Evolutionary conservation across 2,797 vertebrate species (phyloP).

Genomic region (Thunnus albacares): DNA sequence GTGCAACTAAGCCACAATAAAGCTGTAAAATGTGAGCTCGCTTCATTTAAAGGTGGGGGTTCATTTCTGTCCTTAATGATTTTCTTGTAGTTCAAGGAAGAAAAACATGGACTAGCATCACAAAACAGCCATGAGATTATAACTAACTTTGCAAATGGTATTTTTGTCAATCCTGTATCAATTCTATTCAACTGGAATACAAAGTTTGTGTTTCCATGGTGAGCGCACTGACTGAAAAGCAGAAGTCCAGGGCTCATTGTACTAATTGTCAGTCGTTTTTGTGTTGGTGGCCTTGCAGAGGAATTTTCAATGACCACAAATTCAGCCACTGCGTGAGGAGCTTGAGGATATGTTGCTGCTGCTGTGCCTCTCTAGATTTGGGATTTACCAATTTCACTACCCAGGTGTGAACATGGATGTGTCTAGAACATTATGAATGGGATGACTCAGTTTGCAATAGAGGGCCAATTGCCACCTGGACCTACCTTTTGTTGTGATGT

Average conservation of each 20-base stretch:
- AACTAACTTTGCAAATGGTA: background rate
- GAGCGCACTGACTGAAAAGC: conserved; percentile 48
- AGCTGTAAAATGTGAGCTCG: conserved; percentile 34
- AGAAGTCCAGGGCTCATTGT: conserved; percentile 38
- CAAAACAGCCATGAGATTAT: background rate
- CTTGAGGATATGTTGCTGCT: background rate
- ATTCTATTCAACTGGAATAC: conserved; percentile 23
- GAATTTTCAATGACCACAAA: conserved; percentile 19
- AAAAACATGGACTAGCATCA: background rate
- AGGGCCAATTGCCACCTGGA: background rate
- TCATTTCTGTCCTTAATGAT: background rate
- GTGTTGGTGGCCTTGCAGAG: conserved; percentile 46
- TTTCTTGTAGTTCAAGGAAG: background rate
- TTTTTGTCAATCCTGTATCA: conserved; percentile 2
- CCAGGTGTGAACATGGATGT: background rate
- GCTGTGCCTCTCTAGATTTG: background rate
- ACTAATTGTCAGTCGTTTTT: conserved; percentile 37
- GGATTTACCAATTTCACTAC: background rate
- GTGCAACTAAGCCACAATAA: conserved; percentile 61
- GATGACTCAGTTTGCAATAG: background rate
- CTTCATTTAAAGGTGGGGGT: background rate
- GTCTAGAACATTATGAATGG: background rate
- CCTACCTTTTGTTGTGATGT: background rate
- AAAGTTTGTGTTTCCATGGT: conserved; percentile 78
- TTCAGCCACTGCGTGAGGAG: background rate